Evolutionary conservation across 2,113 vertebrate genomes (phyloP).

Genomic region (Tyto alba): DNA sequence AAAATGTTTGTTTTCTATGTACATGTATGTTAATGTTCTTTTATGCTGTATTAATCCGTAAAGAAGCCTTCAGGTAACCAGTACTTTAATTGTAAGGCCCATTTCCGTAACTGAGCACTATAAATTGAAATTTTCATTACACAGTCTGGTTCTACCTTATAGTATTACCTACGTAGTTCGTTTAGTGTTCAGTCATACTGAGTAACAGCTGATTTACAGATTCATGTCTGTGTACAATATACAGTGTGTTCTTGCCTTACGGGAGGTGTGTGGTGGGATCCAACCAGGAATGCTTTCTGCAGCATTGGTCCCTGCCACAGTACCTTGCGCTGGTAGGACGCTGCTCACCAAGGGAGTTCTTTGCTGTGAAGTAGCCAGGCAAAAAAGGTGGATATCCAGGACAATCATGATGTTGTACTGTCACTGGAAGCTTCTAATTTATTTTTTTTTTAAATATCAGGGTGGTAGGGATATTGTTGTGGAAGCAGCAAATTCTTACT

Average conservation of each 20-base stretch:
- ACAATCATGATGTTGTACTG: background rate
- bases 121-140: background rate
- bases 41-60: background rate
- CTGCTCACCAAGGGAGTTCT: background rate
- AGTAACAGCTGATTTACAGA: background rate
- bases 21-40: background rate
- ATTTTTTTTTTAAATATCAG: background rate
- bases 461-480: background rate
- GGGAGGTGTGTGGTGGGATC: background rate
- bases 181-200: background rate
- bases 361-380: background rate
- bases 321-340: background rate
- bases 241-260: background rate
- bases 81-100: background rate
- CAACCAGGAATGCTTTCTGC: background rate
- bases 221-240: background rate
- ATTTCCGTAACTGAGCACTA: background rate
- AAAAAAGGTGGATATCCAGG: background rate
- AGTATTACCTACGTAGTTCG: background rate
- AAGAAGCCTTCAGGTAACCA: background rate
- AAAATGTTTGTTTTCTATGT: background rate
- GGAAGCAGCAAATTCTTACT: background rate
- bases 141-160: rapidly evolving
- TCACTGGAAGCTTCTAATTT: background rate
- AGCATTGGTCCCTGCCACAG: background rate